Conservation (phyloP, 1,140 invertebrate species). For the Dufourea novaeangliae region DNA sequence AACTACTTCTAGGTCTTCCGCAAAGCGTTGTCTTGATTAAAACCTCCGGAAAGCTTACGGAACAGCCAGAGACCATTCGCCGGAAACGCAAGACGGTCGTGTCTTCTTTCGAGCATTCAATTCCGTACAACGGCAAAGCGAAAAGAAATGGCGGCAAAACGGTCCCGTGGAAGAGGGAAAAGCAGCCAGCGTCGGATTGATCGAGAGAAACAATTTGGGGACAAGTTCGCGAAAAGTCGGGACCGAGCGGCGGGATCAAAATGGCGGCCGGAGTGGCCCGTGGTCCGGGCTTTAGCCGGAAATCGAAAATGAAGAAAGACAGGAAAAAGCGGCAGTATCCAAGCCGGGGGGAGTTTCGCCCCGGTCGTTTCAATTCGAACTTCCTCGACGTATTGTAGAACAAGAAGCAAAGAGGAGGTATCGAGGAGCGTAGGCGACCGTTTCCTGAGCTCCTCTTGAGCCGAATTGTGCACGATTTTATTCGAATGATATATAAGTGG, state of each 20-base stretch:
- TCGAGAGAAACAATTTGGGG: slow-evolving; percentile 10
- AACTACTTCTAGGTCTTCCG: too few relatives aligned
- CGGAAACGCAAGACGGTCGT: too few relatives aligned
- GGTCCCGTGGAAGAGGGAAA: background rate
- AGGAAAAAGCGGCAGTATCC: background rate
- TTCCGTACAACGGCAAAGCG: background rate
- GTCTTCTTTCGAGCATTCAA: background rate
- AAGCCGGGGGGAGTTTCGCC: background rate
- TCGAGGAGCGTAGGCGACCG: too few relatives aligned
- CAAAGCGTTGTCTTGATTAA: too few relatives aligned
- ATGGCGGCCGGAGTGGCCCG: background rate
- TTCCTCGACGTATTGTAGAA: background rate
- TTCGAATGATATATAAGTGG: too few relatives aligned
- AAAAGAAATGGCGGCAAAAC: background rate
- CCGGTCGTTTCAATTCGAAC: background rate
- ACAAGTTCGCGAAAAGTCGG: background rate
- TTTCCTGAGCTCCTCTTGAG: too few relatives aligned
- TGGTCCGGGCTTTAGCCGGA: background rate
- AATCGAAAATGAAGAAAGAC: slow-evolving; percentile 15
- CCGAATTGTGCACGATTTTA: too few relatives aligned
- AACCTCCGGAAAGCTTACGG: too few relatives aligned
- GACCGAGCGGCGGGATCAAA: background rate
- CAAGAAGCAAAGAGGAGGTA: too few relatives aligned
- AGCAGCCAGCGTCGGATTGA: background rate
- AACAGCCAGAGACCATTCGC: too few relatives aligned